Conservation (phyloP, 2,113 vertebrate species). For the Mungos mungo region DNA sequence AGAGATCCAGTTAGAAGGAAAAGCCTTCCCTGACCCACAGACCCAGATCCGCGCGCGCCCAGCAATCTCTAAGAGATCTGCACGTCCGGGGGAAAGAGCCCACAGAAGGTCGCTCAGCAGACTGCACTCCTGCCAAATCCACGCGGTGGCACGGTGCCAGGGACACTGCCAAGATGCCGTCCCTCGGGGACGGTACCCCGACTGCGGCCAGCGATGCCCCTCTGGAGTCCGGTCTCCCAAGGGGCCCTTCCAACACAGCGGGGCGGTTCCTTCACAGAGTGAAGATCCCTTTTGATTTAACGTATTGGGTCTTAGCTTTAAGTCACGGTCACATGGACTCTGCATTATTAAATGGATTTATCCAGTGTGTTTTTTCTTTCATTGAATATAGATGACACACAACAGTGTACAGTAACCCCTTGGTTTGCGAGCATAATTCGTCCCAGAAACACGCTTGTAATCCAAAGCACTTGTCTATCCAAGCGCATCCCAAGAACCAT, state of each 20-base stretch:
- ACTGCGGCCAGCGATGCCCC: background rate
- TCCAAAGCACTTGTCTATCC: too few species aligned
- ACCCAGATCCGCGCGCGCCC: background rate
- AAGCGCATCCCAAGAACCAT: too few species aligned
- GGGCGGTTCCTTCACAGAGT: background rate
- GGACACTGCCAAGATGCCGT: background rate
- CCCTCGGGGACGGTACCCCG: background rate
- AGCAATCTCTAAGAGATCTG: background rate
- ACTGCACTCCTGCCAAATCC: background rate
- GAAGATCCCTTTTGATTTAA: background rate
- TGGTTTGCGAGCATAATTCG: too few species aligned
- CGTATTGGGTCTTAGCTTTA: background rate
- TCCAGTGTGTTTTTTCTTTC: background rate
- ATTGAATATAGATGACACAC: background rate
- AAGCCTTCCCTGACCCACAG: background rate
- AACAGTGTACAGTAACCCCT: background rate
- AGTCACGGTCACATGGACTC: background rate
- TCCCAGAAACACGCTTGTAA: too few species aligned
- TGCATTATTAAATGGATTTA: background rate
- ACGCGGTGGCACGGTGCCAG: background rate
- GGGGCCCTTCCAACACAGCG: rapidly evolving
- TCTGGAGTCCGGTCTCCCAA: rapidly evolving
- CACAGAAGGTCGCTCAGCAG: rapidly evolving
- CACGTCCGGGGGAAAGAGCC: too few species aligned
- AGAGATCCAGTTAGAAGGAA: background rate